Evolutionary conservation across 2,113 vertebrate species (phyloP).

Genomic region (Diglossa brunneiventris): DNA sequence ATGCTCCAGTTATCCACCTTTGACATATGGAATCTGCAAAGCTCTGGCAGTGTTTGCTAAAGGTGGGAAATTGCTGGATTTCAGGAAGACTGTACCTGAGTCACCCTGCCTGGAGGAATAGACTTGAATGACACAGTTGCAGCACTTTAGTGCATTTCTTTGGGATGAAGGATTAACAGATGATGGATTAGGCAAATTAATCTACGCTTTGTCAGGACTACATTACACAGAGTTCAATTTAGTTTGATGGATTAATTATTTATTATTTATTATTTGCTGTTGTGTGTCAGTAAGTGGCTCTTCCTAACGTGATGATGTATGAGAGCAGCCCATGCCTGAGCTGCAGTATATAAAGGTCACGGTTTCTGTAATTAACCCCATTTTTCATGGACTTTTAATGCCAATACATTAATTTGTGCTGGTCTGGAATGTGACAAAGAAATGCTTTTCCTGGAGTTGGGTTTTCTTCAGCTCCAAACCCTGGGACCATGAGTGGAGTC

Average conservation of each 20-base stretch:
- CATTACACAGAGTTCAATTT: conserved; percentile 46
- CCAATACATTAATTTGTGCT: conserved; percentile 14
- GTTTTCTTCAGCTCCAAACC: not conserved
- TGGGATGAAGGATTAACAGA: conserved; percentile 15
- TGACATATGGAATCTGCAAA: not conserved
- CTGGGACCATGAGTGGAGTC: fast-evolving
- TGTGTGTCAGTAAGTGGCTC: conserved; percentile 18
- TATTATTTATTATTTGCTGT: conserved; percentile 66
- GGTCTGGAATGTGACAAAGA: conserved; percentile 20
- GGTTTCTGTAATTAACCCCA: conserved; percentile 55
- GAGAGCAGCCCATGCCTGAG: conserved; percentile 32
- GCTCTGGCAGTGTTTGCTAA: not conserved
- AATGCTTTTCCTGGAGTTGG: not conserved
- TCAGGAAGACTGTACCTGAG: not conserved
- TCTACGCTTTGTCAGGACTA: conserved; percentile 38
- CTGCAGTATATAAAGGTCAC: conserved; percentile 47
- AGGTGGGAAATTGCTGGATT: not conserved
- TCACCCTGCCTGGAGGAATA: not conserved
- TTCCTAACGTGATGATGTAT: conserved; percentile 53
- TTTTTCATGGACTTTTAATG: conserved; percentile 60
- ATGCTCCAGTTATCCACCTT: not conserved
- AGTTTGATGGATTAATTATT: conserved; percentile 57
- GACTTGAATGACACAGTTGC: not conserved
- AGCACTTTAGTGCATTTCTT: not conserved
- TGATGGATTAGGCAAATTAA: conserved; percentile 70